These are phyloP conservation scores for Lasiurus cinereus DNA, from an alignment of 2,113 vertebrate genomes.

Conservation along the genomic window DNA sequence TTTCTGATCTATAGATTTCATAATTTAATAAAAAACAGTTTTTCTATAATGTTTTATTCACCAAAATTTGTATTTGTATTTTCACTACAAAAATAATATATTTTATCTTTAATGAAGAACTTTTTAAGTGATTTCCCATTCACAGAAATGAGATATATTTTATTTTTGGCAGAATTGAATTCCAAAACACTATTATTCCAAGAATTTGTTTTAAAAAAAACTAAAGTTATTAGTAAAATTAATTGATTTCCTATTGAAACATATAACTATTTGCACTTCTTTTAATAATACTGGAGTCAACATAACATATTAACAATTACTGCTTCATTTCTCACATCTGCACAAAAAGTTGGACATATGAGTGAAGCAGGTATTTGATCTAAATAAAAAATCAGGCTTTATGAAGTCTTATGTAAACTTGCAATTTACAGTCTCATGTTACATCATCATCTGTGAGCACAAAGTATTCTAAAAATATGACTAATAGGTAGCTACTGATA, in stretches of 20 bases:
- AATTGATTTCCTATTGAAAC: slow-evolving; percentile 10
- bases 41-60: not conserved
- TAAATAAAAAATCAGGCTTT: slow-evolving; percentile 31
- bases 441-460: not conserved
- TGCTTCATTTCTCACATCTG: not conserved
- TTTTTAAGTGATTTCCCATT: not conserved
- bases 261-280: not conserved
- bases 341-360: not conserved
- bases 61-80: slow-evolving; percentile 26
- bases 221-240: not conserved
- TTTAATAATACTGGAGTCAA: not conserved
- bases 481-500: not conserved
- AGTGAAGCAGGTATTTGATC: not conserved
- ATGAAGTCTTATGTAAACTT: not conserved
- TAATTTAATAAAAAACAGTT: slow-evolving; percentile 20
- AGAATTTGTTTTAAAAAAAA: not conserved
- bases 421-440: not conserved
- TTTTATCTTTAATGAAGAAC: not conserved
- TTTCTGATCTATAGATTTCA: slow-evolving; percentile 12
- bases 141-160: not conserved
- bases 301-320: slow-evolving; percentile 12
- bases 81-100: not conserved
- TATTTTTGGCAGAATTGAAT: not conserved
- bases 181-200: not conserved
- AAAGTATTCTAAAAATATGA: slow-evolving; percentile 51